phyloP scores from a whole-genome alignment of 2,888 invertebrate genomes.

The Parthenolecanium corni region DNA sequence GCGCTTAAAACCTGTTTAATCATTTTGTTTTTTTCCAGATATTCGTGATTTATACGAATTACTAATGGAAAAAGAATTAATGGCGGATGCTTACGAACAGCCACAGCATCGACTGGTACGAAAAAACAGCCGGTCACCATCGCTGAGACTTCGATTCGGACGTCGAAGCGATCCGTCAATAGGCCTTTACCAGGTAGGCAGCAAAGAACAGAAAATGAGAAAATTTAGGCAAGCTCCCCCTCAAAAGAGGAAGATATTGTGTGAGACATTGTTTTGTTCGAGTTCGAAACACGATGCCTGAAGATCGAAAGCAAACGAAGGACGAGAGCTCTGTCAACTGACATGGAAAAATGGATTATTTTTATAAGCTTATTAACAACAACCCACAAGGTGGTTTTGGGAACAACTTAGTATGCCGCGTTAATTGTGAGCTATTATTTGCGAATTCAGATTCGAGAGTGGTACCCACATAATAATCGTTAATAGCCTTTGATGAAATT shows the following conservation, averaged over 20 bases:
- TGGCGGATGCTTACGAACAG: constrained; percentile 34
- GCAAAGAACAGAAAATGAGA: not conserved
- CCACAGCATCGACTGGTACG: constrained; percentile 55
- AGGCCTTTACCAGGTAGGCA: constrained; percentile 34
- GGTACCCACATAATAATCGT: not conserved
- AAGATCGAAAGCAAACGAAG: too few relatives aligned
- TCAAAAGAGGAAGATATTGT: too few relatives aligned
- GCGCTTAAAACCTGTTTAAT: not conserved
- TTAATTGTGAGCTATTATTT: too few relatives aligned
- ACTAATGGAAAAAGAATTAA: constrained; percentile 51
- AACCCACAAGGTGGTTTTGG: too few relatives aligned
- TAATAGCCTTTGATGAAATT: not conserved
- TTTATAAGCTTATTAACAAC: too few relatives aligned
- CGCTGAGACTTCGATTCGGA: constrained; percentile 63
- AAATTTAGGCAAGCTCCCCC: not conserved
- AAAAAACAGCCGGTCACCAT: constrained; percentile 65
- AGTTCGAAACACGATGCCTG: too few relatives aligned
- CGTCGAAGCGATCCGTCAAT: constrained; percentile 60
- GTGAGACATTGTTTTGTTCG: too few relatives aligned
- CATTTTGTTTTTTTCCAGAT: constrained; percentile 32
- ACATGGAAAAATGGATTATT: too few relatives aligned
- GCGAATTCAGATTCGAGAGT: too few relatives aligned
- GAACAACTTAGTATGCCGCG: too few relatives aligned
- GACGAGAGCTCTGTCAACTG: too few relatives aligned
- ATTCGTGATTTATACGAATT: constrained; percentile 51